A percentile compares a stretch with the other conserved stretches of the same genome.
phyloP scores from a whole-genome alignment of 2,113 vertebrate species.

The Myanophis thanlyinensis region DNA sequence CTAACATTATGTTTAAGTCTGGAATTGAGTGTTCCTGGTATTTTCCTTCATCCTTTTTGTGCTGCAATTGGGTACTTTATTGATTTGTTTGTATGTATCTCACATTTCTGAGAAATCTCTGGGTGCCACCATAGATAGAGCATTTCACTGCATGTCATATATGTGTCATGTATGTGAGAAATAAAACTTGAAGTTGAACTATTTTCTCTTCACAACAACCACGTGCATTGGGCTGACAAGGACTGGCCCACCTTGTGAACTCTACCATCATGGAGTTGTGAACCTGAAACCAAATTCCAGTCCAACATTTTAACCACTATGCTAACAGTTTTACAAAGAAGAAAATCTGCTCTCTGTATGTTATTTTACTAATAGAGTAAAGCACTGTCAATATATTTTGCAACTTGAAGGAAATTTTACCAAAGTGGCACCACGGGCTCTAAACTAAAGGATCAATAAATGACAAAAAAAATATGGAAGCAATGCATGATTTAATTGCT shows the following conservation, averaged over 20 bases:
- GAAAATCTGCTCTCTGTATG: neutral
- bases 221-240: neutral
- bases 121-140: neutral
- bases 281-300: neutral
- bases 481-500: neutral
- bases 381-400: neutral
- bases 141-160: too few relatives aligned
- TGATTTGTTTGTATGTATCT: neutral
- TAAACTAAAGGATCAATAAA: neutral
- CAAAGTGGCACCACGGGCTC: neutral
- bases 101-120: neutral
- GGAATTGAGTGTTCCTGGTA: neutral
- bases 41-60: neutral
- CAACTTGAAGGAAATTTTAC: neutral
- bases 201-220: neutral
- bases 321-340: neutral
- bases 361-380: neutral
- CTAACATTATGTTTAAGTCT: neutral
- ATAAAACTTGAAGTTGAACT: too few relatives aligned
- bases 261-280: neutral
- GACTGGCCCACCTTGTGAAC: neutral
- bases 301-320: neutral
- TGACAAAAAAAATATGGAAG: neutral
- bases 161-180: too few relatives aligned
- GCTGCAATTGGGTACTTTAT: neutral